Percentiles rank a stretch among this genome's conserved stretches.
phyloP scores from a whole-genome alignment of 2,113 vertebrate genomes.

The Cynoglossus semilaevis region DNA sequence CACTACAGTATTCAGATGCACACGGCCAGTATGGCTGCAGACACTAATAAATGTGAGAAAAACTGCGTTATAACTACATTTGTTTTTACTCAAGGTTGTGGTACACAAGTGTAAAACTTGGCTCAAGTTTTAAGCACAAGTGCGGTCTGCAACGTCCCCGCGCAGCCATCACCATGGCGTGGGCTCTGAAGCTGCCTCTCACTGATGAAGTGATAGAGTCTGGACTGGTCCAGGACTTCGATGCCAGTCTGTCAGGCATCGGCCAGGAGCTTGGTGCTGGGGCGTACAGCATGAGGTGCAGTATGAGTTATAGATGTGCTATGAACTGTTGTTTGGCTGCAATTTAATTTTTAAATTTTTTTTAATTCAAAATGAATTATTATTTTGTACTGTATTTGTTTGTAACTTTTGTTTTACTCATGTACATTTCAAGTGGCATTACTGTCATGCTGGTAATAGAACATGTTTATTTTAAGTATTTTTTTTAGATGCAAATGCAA shows the following conservation, averaged over 20 bases:
- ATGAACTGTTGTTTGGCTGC: neutral
- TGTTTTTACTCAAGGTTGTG: conserved; percentile 10
- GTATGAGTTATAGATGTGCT: neutral
- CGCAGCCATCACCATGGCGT: conserved; percentile 81
- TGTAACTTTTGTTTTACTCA: too few relatives aligned
- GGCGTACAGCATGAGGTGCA: conserved; percentile 98
- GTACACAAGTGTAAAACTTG: conserved; percentile 7
- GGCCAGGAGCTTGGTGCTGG: conserved; percentile 96
- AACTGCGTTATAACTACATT: neutral
- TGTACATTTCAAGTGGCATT: too few relatives aligned
- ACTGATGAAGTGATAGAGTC: conserved; percentile 97
- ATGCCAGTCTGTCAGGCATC: conserved; percentile 95
- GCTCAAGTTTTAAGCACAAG: conserved; percentile 27
- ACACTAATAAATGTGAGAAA: too few relatives aligned
- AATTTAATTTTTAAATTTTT: too few relatives aligned
- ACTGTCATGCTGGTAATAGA: too few relatives aligned
- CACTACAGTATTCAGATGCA: too few relatives aligned
- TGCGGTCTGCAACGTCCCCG: conserved; percentile 23
- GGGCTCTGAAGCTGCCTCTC: conserved; percentile 94
- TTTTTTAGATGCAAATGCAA: too few relatives aligned
- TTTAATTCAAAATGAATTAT: too few relatives aligned
- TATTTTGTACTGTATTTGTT: too few relatives aligned
- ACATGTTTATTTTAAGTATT: too few relatives aligned
- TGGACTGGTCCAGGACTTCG: conserved; percentile 95
- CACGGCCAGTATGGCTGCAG: too few relatives aligned